Evolutionary conservation across 2,797 vertebrate genomes (phyloP).

Genomic region (Tokudaia muenninki): DNA sequence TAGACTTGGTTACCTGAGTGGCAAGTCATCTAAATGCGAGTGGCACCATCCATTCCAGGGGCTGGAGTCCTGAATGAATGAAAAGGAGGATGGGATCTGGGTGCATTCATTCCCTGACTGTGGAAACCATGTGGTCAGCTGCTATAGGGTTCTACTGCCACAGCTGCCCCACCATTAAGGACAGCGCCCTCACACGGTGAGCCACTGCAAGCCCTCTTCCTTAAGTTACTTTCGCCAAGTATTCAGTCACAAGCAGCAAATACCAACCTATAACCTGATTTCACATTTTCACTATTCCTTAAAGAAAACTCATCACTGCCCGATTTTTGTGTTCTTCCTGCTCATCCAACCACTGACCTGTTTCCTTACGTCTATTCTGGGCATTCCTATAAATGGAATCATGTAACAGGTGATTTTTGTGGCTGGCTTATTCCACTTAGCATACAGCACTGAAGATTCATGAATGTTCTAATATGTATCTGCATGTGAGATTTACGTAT

Average conservation of each 20-base stretch:
- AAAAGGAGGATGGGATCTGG: background rate
- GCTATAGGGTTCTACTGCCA: background rate
- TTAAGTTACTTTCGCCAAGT: background rate
- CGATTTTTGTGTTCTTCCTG: background rate
- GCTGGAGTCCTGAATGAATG: background rate
- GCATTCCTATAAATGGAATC: background rate
- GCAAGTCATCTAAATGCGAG: background rate
- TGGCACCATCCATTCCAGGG: too few relatives aligned
- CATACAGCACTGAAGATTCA: background rate
- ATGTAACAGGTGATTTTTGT: background rate
- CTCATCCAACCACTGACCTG: background rate
- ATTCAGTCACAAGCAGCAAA: background rate
- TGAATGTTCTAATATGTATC: background rate
- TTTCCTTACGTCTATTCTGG: slow-evolving; percentile 20
- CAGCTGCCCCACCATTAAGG: too few relatives aligned
- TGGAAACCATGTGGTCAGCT: rapidly evolving
- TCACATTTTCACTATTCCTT: background rate
- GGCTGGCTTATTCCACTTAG: background rate
- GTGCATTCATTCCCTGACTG: background rate
- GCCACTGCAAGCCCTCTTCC: background rate
- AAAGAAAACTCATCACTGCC: background rate
- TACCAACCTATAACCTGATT: background rate
- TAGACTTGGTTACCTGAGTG: background rate
- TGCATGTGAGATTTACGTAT: background rate
- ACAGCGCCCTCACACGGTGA: background rate